phyloP scores from a whole-genome alignment of 2,113 vertebrate species.

The Chrysochloris asiatica region DNA sequence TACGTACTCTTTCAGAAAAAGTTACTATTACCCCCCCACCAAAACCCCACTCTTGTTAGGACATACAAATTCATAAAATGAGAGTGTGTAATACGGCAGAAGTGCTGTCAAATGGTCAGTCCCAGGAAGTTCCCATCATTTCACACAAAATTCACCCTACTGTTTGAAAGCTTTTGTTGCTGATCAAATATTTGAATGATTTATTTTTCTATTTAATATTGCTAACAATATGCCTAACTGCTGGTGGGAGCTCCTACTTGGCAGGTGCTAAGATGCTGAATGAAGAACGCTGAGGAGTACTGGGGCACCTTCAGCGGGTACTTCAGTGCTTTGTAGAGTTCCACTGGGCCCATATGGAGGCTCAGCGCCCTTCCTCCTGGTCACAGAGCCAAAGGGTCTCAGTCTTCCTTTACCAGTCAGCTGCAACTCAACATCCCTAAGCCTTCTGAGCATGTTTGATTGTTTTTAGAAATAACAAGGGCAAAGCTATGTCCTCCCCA shows the following conservation, averaged over 20 bases:
- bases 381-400: not conserved
- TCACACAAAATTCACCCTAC: not conserved
- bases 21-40: not conserved
- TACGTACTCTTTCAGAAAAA: not conserved
- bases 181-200: not conserved
- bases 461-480: conserved; percentile 26
- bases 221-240: not conserved
- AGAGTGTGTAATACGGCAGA: rapidly evolving
- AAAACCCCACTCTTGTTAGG: not conserved
- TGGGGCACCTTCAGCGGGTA: not conserved
- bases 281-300: not conserved
- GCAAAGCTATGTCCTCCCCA: not conserved
- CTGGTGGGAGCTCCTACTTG: not conserved
- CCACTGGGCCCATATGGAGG: not conserved
- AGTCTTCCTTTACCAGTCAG: not conserved
- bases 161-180: conserved; percentile 1
- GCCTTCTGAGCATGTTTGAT: not conserved
- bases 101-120: not conserved
- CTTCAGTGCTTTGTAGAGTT: not conserved
- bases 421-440: not conserved
- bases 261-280: not conserved
- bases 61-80: not conserved
- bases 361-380: not conserved
- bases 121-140: not conserved
- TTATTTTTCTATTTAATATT: not conserved